Evolutionary conservation across 2,888 invertebrate species (phyloP).

Genomic region (Stenodera caucasica): DNA sequence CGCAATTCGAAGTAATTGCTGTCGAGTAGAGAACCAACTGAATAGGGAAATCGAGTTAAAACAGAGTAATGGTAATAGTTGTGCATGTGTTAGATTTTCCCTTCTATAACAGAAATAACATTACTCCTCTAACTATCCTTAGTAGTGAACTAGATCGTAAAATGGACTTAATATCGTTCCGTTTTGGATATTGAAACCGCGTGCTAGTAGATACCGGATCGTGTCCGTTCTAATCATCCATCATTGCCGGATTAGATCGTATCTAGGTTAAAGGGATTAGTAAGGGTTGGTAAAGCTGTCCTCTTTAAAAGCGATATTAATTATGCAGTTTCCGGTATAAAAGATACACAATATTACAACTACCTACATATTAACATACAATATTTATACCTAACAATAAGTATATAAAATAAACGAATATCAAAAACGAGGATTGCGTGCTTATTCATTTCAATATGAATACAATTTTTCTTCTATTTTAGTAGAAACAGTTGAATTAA

Average conservation of each 20-base stretch:
- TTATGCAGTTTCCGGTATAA: slow-evolving; percentile 38
- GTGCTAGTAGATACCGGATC: slow-evolving; percentile 44
- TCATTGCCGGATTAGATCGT: slow-evolving; percentile 51
- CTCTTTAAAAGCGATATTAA: slow-evolving; percentile 43
- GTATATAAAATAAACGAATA: not conserved
- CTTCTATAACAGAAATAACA: not conserved
- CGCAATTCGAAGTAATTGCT: slow-evolving; percentile 37
- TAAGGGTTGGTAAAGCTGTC: slow-evolving; percentile 23
- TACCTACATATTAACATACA: too few relatives aligned
- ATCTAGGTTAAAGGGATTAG: slow-evolving; percentile 48
- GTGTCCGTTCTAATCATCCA: slow-evolving; percentile 51
- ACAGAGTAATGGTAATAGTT: not conserved
- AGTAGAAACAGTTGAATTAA: slow-evolving; percentile 2
- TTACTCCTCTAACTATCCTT: slow-evolving; percentile 2
- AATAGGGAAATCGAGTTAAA: slow-evolving; percentile 4
- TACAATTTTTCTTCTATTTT: not conserved
- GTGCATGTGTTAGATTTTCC: slow-evolving; percentile 1
- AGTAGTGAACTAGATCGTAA: slow-evolving; percentile 37
- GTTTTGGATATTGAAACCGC: slow-evolving; percentile 47
- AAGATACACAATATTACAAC: not conserved
- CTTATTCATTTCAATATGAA: not conserved
- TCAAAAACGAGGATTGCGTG: not conserved
- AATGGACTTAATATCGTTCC: slow-evolving; percentile 43
- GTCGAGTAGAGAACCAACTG: slow-evolving; percentile 17
- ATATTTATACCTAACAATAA: too few relatives aligned